Evolutionary conservation across 1,140 invertebrate genomes (phyloP).

Genomic region (Ceratosolen fusciceps): DNA sequence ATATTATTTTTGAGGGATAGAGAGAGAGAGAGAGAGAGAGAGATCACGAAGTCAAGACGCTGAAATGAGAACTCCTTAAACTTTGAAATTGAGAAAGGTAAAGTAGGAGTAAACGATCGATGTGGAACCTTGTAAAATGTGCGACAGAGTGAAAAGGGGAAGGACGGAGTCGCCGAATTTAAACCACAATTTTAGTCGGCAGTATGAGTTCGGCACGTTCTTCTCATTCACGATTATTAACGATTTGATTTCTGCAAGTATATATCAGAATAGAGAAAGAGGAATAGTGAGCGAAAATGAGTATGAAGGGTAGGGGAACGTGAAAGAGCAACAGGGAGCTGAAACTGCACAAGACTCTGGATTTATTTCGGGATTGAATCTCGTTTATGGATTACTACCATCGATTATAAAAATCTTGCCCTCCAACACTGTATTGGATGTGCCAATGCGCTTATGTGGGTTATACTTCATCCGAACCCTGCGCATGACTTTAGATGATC

Average conservation of each 20-base stretch:
- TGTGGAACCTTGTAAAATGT: background rate
- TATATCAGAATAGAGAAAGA: background rate
- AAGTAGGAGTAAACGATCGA: background rate
- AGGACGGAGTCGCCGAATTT: background rate
- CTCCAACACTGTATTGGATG: no score
- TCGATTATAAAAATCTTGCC: background rate
- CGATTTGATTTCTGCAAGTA: slow-evolving; percentile 24
- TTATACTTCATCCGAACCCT: background rate
- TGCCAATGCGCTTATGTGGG: background rate
- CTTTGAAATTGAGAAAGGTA: background rate
- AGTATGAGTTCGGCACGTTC: slow-evolving; percentile 26
- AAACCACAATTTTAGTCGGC: slow-evolving; percentile 7
- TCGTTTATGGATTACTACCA: slow-evolving; percentile 5
- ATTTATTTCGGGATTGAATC: slow-evolving; percentile 23
- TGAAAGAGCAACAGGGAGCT: background rate
- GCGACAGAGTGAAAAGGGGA: background rate
- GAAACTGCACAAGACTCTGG: background rate
- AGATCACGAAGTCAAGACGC: background rate
- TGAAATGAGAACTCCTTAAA: background rate
- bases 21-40: background rate
- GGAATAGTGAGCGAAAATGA: background rate
- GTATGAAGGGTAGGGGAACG: background rate
- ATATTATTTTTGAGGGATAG: background rate
- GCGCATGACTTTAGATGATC: background rate
- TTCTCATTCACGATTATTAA: slow-evolving; percentile 40